Conservation (phyloP, 2,113 vertebrate species). For the Notechis scutatus region DNA sequence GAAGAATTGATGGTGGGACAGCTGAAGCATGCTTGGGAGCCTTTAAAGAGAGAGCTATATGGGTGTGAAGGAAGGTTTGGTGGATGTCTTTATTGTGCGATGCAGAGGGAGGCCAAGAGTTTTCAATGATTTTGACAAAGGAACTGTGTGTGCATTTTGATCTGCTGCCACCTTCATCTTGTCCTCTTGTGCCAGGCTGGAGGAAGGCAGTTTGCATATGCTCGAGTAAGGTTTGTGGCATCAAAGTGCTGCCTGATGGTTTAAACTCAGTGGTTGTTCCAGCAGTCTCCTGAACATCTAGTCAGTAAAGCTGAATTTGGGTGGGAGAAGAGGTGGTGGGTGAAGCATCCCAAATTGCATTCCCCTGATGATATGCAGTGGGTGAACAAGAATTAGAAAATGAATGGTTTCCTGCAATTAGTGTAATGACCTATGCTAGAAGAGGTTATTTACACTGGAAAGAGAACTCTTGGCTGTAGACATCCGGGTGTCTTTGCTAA, state of each 20-base stretch:
- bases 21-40: not conserved
- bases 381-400: conserved; percentile 64
- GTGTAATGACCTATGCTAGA: conserved; percentile 69
- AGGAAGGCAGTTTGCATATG: not conserved
- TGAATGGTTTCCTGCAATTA: conserved; percentile 74
- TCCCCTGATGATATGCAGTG: conserved; percentile 56
- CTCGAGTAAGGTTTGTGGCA: not conserved
- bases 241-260: not conserved
- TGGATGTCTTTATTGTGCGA: not conserved
- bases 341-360: conserved; percentile 54
- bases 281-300: not conserved
- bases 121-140: not conserved
- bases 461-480: conserved; percentile 67
- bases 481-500: conserved; percentile 36
- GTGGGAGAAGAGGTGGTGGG: conserved; percentile 40
- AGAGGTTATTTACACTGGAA: conserved; percentile 73
- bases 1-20: not conserved
- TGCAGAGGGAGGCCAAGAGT: not conserved
- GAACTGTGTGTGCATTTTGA: not conserved
- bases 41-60: not conserved
- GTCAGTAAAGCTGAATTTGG: conserved; percentile 13
- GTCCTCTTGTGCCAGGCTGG: not conserved
- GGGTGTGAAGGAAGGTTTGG: not conserved
- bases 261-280: not conserved
- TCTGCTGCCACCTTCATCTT: not conserved